Evolutionary conservation across 37 sponge, comb jelly and placozoan genomes (phyloP).

Genomic region (Theonella swinhoei): DNA sequence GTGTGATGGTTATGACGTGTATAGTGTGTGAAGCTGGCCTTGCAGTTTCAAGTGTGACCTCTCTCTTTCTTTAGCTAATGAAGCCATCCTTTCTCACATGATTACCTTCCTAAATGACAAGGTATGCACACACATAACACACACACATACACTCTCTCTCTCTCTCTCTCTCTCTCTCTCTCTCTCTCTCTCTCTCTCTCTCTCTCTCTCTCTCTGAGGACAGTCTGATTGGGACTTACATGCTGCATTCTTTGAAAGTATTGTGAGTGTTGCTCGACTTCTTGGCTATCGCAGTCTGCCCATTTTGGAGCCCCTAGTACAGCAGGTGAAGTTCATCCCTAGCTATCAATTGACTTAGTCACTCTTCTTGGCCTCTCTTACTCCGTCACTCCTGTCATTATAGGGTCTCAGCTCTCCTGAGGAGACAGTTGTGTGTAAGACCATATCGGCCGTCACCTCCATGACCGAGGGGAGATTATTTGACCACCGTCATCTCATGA

Average conservation of each 20-base stretch:
- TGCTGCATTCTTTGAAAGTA: conserved; percentile 90
- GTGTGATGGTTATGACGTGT: conserved; percentile 30
- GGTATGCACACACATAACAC: conserved; percentile 16
- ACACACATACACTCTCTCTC: background rate
- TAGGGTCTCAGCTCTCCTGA: conserved; percentile 92
- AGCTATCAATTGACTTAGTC: background rate
- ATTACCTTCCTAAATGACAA: conserved; percentile 98
- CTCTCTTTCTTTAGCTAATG: conserved; percentile 72
- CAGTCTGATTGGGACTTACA: conserved; percentile 93
- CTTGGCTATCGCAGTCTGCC: conserved; percentile 85
- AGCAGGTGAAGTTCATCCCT: too few relatives aligned
- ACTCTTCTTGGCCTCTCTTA: background rate
- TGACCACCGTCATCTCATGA: conserved; percentile 57
- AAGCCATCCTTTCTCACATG: conserved; percentile 95
- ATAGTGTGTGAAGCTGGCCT: background rate
- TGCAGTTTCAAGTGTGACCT: background rate
- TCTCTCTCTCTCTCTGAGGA: background rate
- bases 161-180: too few relatives aligned
- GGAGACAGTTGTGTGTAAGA: conserved; percentile 86
- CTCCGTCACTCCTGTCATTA: background rate
- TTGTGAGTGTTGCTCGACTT: conserved; percentile 83
- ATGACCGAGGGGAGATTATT: conserved; percentile 75
- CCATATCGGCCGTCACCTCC: conserved; percentile 81
- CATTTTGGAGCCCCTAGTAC: conserved; percentile 84
- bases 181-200: too few relatives aligned